These are phyloP conservation scores for Plutomurus gul DNA, from an alignment of 1,140 invertebrate species.

Conservation along the genomic window DNA sequence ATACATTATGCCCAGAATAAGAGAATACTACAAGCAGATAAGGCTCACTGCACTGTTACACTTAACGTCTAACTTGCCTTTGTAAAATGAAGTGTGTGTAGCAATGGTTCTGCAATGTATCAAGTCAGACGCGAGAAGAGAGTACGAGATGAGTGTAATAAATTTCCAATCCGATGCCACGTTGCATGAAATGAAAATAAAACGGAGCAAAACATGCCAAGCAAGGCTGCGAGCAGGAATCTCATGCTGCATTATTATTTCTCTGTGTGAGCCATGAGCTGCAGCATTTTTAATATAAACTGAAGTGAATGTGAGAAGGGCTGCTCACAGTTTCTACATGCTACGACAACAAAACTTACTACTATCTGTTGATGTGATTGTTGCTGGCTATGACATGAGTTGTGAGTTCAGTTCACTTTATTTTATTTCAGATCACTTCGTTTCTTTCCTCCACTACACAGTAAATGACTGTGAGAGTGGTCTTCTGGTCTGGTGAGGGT, in stretches of 20 bases:
- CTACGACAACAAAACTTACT: background rate
- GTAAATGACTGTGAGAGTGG: too few relatives aligned
- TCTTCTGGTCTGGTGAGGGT: too few relatives aligned
- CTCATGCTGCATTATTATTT: background rate
- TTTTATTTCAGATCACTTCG: background rate
- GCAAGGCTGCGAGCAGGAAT: background rate
- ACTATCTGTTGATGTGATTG: background rate
- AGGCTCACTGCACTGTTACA: too few relatives aligned
- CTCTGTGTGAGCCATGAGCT: too few relatives aligned
- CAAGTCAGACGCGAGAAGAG: background rate
- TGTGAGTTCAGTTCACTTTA: constrained; percentile 18
- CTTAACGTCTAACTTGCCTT: too few relatives aligned
- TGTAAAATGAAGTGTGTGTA: background rate
- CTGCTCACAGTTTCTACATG: background rate
- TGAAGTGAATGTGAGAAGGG: background rate
- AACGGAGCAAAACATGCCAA: constrained; percentile 5
- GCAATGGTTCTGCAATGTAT: background rate
- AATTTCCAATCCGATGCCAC: constrained; percentile 22
- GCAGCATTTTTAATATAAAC: background rate
- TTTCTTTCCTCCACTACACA: too few relatives aligned
- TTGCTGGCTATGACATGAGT: background rate
- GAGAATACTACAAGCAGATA: too few relatives aligned
- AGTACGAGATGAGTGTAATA: constrained; percentile 1
- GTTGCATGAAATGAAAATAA: constrained; percentile 13
- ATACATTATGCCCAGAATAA: too few relatives aligned